phyloP scores from a whole-genome alignment of 2,113 vertebrate genomes.

The Muntiacus reevesi region DNA sequence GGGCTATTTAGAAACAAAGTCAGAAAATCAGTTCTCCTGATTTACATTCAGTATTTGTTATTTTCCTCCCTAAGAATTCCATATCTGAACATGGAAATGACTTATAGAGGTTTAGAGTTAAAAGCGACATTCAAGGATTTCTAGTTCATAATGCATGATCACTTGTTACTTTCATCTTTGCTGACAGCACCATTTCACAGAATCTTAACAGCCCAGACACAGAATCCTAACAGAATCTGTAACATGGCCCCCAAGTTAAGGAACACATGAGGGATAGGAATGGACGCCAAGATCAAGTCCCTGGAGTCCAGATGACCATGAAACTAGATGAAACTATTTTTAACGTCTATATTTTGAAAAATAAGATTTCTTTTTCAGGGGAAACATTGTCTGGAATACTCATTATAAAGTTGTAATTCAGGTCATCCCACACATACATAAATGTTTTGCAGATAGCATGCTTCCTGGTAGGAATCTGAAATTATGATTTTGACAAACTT shows the following conservation, averaged over 20 bases:
- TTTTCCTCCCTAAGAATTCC: background rate
- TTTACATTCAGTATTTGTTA: background rate
- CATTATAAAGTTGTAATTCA: constrained; percentile 59
- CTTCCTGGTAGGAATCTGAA: constrained; percentile 50
- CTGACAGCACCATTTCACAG: background rate
- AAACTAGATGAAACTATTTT: constrained; percentile 31
- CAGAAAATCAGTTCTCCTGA: background rate
- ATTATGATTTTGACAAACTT: constrained; percentile 55
- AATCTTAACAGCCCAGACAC: background rate
- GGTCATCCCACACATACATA: constrained; percentile 38
- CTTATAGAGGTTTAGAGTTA: background rate
- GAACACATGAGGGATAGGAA: background rate
- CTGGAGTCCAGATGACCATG: constrained; percentile 21
- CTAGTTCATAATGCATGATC: background rate
- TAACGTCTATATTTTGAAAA: constrained; percentile 47
- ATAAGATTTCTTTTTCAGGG: constrained; percentile 43
- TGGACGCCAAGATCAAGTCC: constrained; percentile 28
- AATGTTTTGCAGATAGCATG: constrained; percentile 55
- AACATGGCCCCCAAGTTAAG: background rate
- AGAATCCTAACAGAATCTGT: background rate
- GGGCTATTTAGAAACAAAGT: background rate
- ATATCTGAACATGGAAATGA: background rate
- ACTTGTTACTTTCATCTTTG: constrained; percentile 10
- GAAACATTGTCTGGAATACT: constrained; percentile 64
- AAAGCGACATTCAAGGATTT: background rate